phyloP scores from a whole-genome alignment of 2,888 invertebrate genomes.

The Adela reaumurella region DNA sequence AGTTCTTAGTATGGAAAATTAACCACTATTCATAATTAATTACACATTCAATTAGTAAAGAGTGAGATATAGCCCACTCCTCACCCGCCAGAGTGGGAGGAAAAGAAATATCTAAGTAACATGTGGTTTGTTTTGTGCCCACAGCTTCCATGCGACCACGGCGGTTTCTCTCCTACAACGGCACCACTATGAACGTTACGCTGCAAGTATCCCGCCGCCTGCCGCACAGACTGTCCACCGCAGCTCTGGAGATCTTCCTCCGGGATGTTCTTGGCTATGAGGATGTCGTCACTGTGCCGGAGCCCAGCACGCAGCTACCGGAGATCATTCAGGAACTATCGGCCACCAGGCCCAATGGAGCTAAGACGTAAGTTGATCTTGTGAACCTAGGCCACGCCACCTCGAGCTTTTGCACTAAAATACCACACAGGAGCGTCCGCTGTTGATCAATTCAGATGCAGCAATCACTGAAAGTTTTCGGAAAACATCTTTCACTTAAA shows the following conservation, averaged over 20 bases:
- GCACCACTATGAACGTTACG: slow-evolving; percentile 30
- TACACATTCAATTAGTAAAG: too few species aligned
- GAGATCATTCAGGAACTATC: neutral
- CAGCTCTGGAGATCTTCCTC: slow-evolving; percentile 57
- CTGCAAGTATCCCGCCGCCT: slow-evolving; percentile 53
- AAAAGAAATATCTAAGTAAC: too few species aligned
- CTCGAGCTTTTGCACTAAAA: too few species aligned
- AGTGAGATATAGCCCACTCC: too few species aligned
- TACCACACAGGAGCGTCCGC: too few species aligned
- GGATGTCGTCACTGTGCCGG: slow-evolving; percentile 30
- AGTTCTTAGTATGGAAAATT: too few species aligned
- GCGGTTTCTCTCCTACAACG: slow-evolving; percentile 23
- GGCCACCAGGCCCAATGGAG: neutral
- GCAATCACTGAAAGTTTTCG: too few species aligned
- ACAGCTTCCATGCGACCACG: neutral
- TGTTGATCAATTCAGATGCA: too few species aligned
- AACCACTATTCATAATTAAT: too few species aligned
- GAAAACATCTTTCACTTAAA: too few species aligned
- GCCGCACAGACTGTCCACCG: slow-evolving; percentile 53
- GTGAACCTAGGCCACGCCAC: too few species aligned
- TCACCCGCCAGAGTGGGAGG: too few species aligned
- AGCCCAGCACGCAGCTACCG: neutral
- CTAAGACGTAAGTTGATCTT: neutral
- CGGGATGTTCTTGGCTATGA: slow-evolving; percentile 44
- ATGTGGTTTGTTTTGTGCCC: neutral